Evolutionary conservation across 2,113 vertebrate species (phyloP), one percentile per base, ranked within the genome.

Genomic region (Mohoua ochrocephala): DNA sequence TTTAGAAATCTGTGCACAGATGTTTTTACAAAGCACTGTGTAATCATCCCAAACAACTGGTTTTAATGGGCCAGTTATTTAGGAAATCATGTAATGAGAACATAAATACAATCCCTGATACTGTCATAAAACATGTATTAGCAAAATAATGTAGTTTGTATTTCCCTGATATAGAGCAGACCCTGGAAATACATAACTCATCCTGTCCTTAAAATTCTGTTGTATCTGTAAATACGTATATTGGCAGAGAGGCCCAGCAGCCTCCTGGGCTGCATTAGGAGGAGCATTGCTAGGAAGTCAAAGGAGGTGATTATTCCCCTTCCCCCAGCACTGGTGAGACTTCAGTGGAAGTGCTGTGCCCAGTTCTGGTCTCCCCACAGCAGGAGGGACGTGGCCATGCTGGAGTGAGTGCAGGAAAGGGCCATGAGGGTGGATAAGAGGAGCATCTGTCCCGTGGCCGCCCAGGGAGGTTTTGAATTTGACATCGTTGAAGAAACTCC

Each of bases 1-100:
- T 90, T 94, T 37, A 74, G 77, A 77, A 91, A 49, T 80, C 57
- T 67, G 49, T 75, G 41, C 76, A 77, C 37, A 84, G 83, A 89
- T 86, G 76, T 80, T 96, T 93, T 89, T 71, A n/a, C 47, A 87
- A 57, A 90, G 69, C 73, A 10, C 52, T 67, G 6, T 54, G 19
- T 47, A 67, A 52, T 86, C 57, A 54, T 88, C 82, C 47, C 82
- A 86, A 91, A 80, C 37, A 91, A 90, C 67, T 88, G n/a, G 27
- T 90, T 96, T 80, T 94, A 88, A 83, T 90, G 71, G 71, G 28
- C 35, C 71, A 44, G 23, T 83, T 91, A 75, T 63, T 94, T 86
- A 63, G 68, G 39, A 79, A 80, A 71, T 22, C 52, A 20, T 68
- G 60, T 70, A 89, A 56, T 22, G 16, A 54, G 37, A 64, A 23